Base-by-base conservation (phyloP, 2,888 invertebrate species). In the Crossocerus cetratus region DNA sequence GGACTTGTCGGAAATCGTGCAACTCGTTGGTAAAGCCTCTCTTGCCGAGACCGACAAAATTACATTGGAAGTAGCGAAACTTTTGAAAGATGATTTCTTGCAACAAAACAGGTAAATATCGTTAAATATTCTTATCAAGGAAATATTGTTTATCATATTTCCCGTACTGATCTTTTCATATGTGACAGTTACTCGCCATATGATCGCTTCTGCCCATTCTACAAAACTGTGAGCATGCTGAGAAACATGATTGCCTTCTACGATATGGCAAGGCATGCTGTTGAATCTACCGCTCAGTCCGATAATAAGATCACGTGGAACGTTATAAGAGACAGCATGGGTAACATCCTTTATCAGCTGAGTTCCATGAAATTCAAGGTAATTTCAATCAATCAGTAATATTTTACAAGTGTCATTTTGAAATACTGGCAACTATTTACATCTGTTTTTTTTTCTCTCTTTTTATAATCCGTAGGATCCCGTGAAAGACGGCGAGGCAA, bases 291-390 rank as follows among this genome's bases (percentile, higher is more conserved):
- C 32, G 98, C 99, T 65, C 99, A 99, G 92, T 97, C 97, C 55
- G 99, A 99, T 91, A 98, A 99, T 93, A 99, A 99, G 93, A 96
- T 98, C 89, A 99, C 99, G 75, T 99, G 99, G 99, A 95, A 95
- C 88, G 96, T 96, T 65, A 99, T 99, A 91, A 94, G 97, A 80
- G 99, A 99, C 90, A 96, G 97, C 87, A 97, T 99, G 98, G 96
- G 96, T 88, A 96, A 96, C 90, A 96, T 98, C 86, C 94, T 99
- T 86, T 99, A 99, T 92, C 98, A 99, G 91, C 94, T 99, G 83
- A 98, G 97, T 88, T 97, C 97, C 90, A 99, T 99, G 99, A 99
- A 99, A 92, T 99, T 99, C 94, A 99, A 98, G 94, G 97, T 96
- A 86, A 82, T 86, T 82, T n/a, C 13, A 1, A 13, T n/a, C 63